These are phyloP conservation scores for Anthopleura sola DNA, from an alignment of 64 coral and sea anemone species.

Conservation along the genomic window DNA sequence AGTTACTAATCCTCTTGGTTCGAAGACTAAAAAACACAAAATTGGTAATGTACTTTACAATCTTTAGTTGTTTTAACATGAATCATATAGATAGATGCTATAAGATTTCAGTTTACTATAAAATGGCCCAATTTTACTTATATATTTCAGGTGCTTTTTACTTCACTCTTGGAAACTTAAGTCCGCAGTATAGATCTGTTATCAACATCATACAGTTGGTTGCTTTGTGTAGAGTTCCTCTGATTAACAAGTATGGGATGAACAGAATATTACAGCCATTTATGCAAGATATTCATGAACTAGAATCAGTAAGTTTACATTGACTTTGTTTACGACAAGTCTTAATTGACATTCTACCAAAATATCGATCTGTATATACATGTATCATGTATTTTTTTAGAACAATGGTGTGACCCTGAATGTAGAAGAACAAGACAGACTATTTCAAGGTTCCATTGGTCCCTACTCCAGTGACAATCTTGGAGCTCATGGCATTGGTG, in stretches of 20 bases:
- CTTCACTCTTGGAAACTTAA: slow-evolving; percentile 70
- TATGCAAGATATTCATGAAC: slow-evolving; percentile 30
- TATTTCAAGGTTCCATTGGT: slow-evolving; percentile 64
- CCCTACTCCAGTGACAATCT: slow-evolving; percentile 79
- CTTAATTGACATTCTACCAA: no score
- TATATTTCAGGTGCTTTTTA: slow-evolving; percentile 35
- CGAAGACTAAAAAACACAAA: slow-evolving; percentile 34
- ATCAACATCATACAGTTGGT: slow-evolving; percentile 54
- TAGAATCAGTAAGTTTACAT: slow-evolving; percentile 49
- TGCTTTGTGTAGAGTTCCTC: slow-evolving; percentile 31
- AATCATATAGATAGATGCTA: no score
- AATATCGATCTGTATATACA: no score
- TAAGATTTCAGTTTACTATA: no score
- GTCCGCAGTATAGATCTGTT: slow-evolving; percentile 44
- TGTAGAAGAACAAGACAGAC: slow-evolving; percentile 42
- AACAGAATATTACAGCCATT: slow-evolving; percentile 68
- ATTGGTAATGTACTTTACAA: neutral
- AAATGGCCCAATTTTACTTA: neutral
- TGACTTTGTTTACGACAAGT: no score
- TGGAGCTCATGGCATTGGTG: slow-evolving; percentile 67
- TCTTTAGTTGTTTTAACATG: no score
- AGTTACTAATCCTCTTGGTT: slow-evolving; percentile 30
- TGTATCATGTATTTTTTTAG: slow-evolving; percentile 35
- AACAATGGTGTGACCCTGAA: slow-evolving; percentile 45
- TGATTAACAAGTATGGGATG: slow-evolving; percentile 69